phyloP scores from a whole-genome alignment of 1,140 invertebrate species.

The Dendrolimus punctatus region DNA sequence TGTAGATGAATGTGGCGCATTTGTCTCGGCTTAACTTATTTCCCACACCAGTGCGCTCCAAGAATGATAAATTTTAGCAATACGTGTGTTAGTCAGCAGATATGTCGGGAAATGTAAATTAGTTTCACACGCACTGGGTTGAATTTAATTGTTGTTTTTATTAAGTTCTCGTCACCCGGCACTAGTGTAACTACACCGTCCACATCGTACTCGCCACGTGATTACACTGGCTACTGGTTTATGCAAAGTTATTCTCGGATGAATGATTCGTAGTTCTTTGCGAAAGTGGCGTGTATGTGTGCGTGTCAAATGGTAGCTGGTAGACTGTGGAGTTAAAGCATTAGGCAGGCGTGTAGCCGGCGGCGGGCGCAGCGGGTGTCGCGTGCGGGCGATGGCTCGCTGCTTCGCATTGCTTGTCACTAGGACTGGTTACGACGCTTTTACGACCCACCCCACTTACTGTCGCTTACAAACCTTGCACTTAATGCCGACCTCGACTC shows the following conservation, averaged over 20 bases:
- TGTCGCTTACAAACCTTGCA: conserved; percentile 35
- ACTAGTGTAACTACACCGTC: too few relatives aligned
- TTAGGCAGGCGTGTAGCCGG: conserved; percentile 6
- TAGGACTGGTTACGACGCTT: conserved; percentile 29
- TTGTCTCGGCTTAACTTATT: conserved; percentile 6
- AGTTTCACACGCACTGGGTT: too few relatives aligned
- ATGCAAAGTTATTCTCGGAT: not conserved
- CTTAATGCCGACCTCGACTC: conserved; percentile 37
- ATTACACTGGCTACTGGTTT: too few relatives aligned
- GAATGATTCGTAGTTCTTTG: conserved; percentile 1
- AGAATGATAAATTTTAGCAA: conserved; percentile 3
- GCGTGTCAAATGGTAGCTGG: conserved; percentile 2
- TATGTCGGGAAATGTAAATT: too few relatives aligned
- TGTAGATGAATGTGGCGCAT: conserved; percentile 6
- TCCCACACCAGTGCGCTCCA: conserved; percentile 4
- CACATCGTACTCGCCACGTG: too few relatives aligned
- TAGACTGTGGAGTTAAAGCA: conserved; percentile 5
- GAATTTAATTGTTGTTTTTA: too few relatives aligned
- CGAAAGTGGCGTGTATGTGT: conserved; percentile 1
- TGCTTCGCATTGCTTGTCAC: conserved; percentile 34
- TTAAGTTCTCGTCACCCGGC: too few relatives aligned
- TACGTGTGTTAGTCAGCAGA: not conserved
- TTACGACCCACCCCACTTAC: conserved; percentile 38
- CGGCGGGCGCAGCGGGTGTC: conserved; percentile 29
- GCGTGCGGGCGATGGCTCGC: conserved; percentile 42